Evolutionary conservation across 1,140 invertebrate species (phyloP).

Genomic region (Drosophila grimshawi): DNA sequence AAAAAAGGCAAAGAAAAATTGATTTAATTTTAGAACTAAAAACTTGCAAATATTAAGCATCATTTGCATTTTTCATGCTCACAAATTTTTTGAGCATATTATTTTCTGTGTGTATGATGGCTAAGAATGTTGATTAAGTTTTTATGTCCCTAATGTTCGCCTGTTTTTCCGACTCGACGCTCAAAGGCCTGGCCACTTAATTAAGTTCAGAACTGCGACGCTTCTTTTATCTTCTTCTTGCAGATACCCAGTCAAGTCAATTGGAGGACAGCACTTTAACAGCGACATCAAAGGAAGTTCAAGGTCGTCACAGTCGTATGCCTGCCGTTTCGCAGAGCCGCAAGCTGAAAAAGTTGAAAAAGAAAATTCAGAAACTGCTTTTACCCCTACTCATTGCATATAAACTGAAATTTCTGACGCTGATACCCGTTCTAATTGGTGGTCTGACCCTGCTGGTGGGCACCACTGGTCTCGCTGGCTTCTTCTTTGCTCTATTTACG

Average conservation of each 20-base stretch:
- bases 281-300: conserved; percentile 71
- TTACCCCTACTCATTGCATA: conserved; percentile 91
- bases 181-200: conserved; percentile 62
- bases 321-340: conserved; percentile 55
- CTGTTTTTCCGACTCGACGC: conserved; percentile 33
- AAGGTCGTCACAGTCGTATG: conserved; percentile 63
- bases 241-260: conserved; percentile 50
- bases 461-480: conserved; percentile 91
- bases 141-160: not conserved
- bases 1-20: too few relatives aligned
- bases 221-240: conserved; percentile 3
- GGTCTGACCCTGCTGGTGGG: conserved; percentile 90
- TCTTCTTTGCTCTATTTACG: conserved; percentile 93
- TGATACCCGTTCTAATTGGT: conserved; percentile 90
- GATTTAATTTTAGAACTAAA: too few relatives aligned
- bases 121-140: conserved; percentile 1
- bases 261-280: conserved; percentile 36
- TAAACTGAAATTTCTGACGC: conserved; percentile 92
- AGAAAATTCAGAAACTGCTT: conserved; percentile 89
- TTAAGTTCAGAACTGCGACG: conserved; percentile 52
- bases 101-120: not conserved
- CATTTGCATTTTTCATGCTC: too few relatives aligned
- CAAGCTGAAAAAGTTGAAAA: conserved; percentile 85
- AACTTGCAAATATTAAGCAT: too few relatives aligned
- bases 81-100: too few relatives aligned